A percentile compares a stretch with the other conserved stretches of the same genome.
phyloP scores from a whole-genome alignment of 1,140 invertebrate genomes.

The Leptoteleia sp. region DNA sequence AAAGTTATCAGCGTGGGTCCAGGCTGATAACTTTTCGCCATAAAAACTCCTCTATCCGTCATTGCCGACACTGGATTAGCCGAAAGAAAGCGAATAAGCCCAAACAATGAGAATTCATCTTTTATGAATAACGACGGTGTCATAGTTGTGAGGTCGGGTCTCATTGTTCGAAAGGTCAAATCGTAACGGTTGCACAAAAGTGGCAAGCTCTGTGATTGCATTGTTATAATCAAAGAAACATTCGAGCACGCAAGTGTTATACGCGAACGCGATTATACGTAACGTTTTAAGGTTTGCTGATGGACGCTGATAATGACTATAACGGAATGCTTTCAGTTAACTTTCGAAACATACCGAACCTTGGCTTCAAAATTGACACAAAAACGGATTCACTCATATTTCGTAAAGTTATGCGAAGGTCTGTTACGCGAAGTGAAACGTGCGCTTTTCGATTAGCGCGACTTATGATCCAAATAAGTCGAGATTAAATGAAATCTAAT shows the following conservation, averaged over 20 bases:
- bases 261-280: slow-evolving; percentile 10
- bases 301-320: slow-evolving; percentile 15
- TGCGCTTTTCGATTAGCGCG: slow-evolving; percentile 11
- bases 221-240: slow-evolving; percentile 2
- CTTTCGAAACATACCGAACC: slow-evolving; percentile 43
- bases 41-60: background rate
- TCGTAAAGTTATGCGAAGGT: slow-evolving; percentile 51
- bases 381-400: slow-evolving; percentile 49
- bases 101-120: slow-evolving; percentile 32
- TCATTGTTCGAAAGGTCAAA: slow-evolving; percentile 1
- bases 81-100: slow-evolving; percentile 17
- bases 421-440: slow-evolving; percentile 39
- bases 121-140: slow-evolving; percentile 12
- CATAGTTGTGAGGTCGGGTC: slow-evolving; percentile 5
- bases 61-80: background rate
- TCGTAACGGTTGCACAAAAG: background rate
- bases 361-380: slow-evolving; percentile 48
- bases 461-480: slow-evolving; percentile 30
- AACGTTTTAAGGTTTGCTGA: slow-evolving; percentile 19
- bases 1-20: background rate
- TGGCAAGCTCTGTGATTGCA: background rate
- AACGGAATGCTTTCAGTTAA: slow-evolving; percentile 26
- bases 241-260: background rate
- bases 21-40: no score
- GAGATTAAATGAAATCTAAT: no score